Conservation (phyloP, 2,113 vertebrate genomes). For the Neodontobutis hainanensis region DNA sequence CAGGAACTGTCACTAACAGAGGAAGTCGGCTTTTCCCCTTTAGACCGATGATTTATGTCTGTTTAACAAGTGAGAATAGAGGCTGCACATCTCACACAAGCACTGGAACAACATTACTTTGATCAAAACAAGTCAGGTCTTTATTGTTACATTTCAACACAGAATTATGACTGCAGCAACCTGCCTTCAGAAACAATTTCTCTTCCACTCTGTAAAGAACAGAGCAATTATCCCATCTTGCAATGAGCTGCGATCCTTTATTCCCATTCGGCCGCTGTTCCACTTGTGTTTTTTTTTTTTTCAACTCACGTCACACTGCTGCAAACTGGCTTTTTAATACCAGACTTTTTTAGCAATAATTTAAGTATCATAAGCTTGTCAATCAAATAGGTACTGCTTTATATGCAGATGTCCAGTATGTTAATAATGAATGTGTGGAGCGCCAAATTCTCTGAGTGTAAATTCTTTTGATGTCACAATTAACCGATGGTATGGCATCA, state of each 20-base stretch:
- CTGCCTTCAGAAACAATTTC: constrained; percentile 21
- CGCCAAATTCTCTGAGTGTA: no score
- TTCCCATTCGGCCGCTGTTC: constrained; percentile 39
- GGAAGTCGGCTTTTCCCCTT: not conserved
- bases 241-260: constrained; percentile 36
- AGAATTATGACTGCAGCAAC: constrained; percentile 9
- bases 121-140: not conserved
- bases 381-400: no score
- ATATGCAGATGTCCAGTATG: no score
- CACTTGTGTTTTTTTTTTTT: constrained; percentile 26
- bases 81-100: not conserved
- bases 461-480: no score
- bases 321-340: not conserved
- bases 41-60: not conserved
- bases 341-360: no score
- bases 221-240: constrained; percentile 38
- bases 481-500: no score
- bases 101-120: not conserved
- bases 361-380: no score
- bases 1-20: constrained; percentile 5
- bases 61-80: not conserved
- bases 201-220: constrained; percentile 15
- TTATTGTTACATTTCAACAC: constrained; percentile 5
- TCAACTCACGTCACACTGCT: constrained; percentile 21
- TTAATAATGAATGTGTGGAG: no score